These are phyloP conservation scores for Myrmophylax atrothorax DNA, from an alignment of 2,113 vertebrate species.

Conservation along the genomic window DNA sequence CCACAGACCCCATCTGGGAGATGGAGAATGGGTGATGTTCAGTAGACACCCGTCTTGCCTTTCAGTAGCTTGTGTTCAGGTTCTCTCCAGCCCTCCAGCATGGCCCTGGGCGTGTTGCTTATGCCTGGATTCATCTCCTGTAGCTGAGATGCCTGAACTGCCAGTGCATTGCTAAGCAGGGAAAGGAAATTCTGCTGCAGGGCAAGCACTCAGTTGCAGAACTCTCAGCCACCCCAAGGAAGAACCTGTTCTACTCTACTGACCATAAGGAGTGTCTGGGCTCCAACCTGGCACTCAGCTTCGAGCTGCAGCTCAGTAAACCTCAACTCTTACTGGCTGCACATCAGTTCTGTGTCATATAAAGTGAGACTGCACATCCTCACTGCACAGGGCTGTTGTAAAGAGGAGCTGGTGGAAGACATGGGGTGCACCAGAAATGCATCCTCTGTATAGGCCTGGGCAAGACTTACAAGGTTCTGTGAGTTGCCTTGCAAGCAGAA, in stretches of 20 bases:
- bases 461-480: not conserved
- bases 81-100: not conserved
- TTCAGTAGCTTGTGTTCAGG: not conserved
- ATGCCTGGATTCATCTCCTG: not conserved
- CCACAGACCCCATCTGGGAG: not conserved
- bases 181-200: not conserved
- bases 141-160: not conserved
- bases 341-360: not conserved
- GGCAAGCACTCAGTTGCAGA: not conserved
- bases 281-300: not conserved
- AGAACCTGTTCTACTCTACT: not conserved
- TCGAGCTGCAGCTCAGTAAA: not conserved
- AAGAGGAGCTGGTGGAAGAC: not conserved
- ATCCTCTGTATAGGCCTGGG: not conserved
- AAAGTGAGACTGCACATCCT: not conserved
- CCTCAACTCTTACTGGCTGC: not conserved
- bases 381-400: not conserved
- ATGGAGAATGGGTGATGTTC: not conserved
- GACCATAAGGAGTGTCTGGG: not conserved
- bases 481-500: not conserved
- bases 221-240: not conserved
- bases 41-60: not conserved
- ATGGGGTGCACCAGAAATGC: not conserved
- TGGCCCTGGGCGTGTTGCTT: not conserved
- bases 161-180: not conserved